Evolutionary conservation across 1,140 invertebrate genomes (phyloP), one percentile per base, ranked within the genome.

Genomic region (Antheraea mylitta): DNA sequence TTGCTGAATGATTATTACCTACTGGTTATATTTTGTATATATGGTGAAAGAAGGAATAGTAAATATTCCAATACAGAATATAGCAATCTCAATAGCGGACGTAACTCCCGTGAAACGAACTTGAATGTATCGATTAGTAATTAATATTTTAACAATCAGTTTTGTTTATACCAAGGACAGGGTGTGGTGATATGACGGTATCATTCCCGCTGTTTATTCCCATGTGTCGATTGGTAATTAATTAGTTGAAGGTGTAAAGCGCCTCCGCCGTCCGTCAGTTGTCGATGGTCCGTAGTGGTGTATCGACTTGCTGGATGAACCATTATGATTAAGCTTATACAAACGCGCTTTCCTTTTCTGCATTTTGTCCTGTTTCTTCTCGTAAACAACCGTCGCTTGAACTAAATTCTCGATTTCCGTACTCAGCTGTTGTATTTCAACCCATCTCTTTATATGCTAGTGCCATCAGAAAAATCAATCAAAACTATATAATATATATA

Each of bases 371-470:
- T 16, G 8, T 37, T 16, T 38, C 7, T 38, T 65, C 45, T 65
- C 64, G 16, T 19, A 18, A 10, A 70, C 67, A 19, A 67, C 38
- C 8, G 70, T 65, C n/a, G 64, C 63, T 66, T 75, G 65, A 19
- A 73, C 48, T 19, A 75, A 18, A 30, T 67, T 45, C 18, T 69
- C 64, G 10, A 77, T 66, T 5, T 79, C 75, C 70, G 67, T 72
- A 8, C 66, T 48, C 7, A 77, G 3, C 42, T 62, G 62, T 65
- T 77, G 73, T n/a, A 76, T 66, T 30, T 45, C 30, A 10, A 67
- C 10, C 13, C 19, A 48, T 65, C 61, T 71, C 8, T 36, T 10
- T 38, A 69, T 58, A n/a, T 59, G 68, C 60, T 64, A 37, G n/a
- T 16, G 16, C 16, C 45, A 53, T 16, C 1, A n/a, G 0, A 53